A percentile compares a stretch with the other conserved stretches of the same genome.
phyloP scores from a whole-genome alignment of 1,140 invertebrate species.

The Zaprionus gabonicus region DNA sequence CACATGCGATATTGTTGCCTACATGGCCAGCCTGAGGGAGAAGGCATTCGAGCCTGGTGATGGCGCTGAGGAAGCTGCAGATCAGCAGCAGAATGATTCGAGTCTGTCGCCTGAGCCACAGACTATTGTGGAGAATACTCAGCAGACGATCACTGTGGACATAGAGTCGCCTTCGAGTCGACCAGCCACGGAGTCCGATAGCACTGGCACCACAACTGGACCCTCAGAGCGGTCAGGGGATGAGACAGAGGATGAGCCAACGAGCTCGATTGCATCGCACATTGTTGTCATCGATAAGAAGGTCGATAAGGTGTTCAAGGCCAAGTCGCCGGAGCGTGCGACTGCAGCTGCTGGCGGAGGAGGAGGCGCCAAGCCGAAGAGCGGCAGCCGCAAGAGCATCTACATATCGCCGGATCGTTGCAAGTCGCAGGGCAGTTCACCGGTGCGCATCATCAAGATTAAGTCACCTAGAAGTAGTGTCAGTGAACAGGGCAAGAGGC shows the following conservation, averaged over 20 bases:
- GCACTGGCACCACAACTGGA: slow-evolving; percentile 69
- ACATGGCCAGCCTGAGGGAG: slow-evolving; percentile 82
- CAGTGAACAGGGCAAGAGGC: slow-evolving; percentile 75
- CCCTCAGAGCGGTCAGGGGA: slow-evolving; percentile 77
- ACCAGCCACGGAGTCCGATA: slow-evolving; percentile 74
- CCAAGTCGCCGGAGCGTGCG: slow-evolving; percentile 68
- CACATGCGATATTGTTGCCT: slow-evolving; percentile 81
- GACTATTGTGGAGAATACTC: slow-evolving; percentile 80
- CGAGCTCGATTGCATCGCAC: slow-evolving; percentile 53
- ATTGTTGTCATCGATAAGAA: slow-evolving; percentile 83
- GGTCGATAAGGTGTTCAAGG: slow-evolving; percentile 82
- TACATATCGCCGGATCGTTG: slow-evolving; percentile 83
- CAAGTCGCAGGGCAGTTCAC: slow-evolving; percentile 81
- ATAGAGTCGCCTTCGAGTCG: slow-evolving; percentile 73
- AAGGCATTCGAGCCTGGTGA: slow-evolving; percentile 76
- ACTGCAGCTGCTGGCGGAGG: slow-evolving; percentile 21
- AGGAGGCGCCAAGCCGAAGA: slow-evolving; percentile 49
- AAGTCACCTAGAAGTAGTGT: slow-evolving; percentile 78
- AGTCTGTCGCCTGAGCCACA: slow-evolving; percentile 81
- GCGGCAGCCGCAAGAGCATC: slow-evolving; percentile 72
- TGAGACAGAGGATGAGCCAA: slow-evolving; percentile 73
- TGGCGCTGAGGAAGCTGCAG: slow-evolving; percentile 48
- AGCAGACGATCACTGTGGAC: slow-evolving; percentile 74
- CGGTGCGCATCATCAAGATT: slow-evolving; percentile 83
- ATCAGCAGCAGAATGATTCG: slow-evolving; percentile 82